Base-by-base conservation (phyloP, 2,888 invertebrate genomes). In the Heliconius ismenius region DNA sequence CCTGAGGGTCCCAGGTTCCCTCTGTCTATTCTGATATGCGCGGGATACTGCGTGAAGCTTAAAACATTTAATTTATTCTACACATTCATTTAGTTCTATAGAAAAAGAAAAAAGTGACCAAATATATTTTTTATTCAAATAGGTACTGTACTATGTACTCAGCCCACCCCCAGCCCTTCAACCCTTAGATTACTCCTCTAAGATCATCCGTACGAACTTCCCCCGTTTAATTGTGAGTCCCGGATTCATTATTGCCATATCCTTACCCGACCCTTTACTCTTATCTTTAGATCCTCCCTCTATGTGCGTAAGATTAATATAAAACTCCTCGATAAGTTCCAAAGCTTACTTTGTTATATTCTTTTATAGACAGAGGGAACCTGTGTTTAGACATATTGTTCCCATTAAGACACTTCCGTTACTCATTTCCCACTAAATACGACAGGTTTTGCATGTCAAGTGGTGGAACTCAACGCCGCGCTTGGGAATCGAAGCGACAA, bases 171-270 rank as follows among this genome's bases (percentile, higher is more conserved):
- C 83, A 84, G 81, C 82, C 68, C 81, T 84, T 78, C 81, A 77
- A 82, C 86, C 89, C 87, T 86, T 86, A 90, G 90, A 90, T 90
- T 87, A 87, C 88, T 89, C 84, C 88, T 90, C 90, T 86, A 93
- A 94, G 94, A 94, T 93, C 92, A 88, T 86, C 89, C 87, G 88
- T 83, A 90, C 92, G 89, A 87, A 92, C 92, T 92, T 93, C 92
- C 92, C 93, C 92, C 90, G 85, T 90, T 87, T 93, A 93, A 94
- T 93, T 93, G 93, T 91, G 90, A 90, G 87, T 88, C 90, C 90
- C 92, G 89, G 91, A 89, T 88, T 93, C 92, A 93, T 94, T 93
- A 93, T 89, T 88, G 88, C 89, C 87, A 89, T 90, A 90, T 91
- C 92, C 92, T 91, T 90, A 88, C 83, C 85, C 88, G 86, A 90